A percentile compares a stretch with the other conserved stretches of the same genome.
Conservation (phyloP, 2,113 vertebrate species). For the Mionectes macconnelli region DNA sequence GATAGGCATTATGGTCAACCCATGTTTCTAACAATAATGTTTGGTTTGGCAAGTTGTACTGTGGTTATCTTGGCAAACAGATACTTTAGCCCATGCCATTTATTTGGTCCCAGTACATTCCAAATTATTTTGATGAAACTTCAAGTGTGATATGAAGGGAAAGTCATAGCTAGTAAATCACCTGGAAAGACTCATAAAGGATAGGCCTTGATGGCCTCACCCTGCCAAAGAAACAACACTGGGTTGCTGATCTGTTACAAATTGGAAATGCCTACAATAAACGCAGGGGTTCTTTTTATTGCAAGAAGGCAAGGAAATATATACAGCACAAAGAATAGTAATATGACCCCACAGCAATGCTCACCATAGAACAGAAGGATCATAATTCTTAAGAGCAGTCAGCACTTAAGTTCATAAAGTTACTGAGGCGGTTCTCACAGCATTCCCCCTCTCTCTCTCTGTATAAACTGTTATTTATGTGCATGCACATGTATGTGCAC, state of each 20-base stretch:
- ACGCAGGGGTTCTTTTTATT: neutral
- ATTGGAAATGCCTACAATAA: conserved; percentile 1
- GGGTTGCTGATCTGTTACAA: conserved; percentile 24
- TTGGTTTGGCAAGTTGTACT: conserved; percentile 30
- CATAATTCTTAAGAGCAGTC: conserved; percentile 19
- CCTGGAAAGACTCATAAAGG: neutral
- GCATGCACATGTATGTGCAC: neutral
- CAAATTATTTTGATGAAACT: conserved; percentile 36
- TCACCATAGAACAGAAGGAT: conserved; percentile 17
- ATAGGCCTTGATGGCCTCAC: neutral
- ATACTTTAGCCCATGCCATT: neutral
- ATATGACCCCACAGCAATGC: conserved; percentile 10
- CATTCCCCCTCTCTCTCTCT: neutral
- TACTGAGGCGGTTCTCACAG: neutral
- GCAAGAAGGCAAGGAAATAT: conserved; percentile 2
- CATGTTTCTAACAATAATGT: neutral
- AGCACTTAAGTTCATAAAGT: conserved; percentile 26
- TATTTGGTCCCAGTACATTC: conserved; percentile 24
- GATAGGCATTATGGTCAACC: conserved; percentile 3
- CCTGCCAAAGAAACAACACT: conserved; percentile 40
- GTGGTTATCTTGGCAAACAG: conserved; percentile 33
- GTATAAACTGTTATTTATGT: neutral
- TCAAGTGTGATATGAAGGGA: neutral
- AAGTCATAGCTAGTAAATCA: conserved; percentile 3
- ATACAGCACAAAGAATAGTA: conserved; percentile 24